A percentile compares a stretch with the other conserved stretches of the same genome.
These are phyloP conservation scores for Belgica antarctica DNA, from an alignment of 2,888 invertebrate genomes.

Conservation along the genomic window DNA sequence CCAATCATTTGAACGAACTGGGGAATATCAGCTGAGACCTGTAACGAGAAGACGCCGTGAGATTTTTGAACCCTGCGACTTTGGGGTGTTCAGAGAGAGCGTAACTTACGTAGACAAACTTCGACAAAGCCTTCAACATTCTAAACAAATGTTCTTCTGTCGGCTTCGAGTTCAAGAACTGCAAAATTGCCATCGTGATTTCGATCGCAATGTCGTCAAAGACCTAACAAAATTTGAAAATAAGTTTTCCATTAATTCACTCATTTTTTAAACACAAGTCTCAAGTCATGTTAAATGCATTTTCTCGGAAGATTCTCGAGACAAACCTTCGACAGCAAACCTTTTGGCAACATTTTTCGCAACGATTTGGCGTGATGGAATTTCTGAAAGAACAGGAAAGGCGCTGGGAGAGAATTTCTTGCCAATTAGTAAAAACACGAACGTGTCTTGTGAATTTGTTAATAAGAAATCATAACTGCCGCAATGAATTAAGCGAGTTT, in stretches of 20 bases:
- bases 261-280: conserved; percentile 52
- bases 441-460: no score
- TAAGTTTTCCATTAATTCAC: conserved; percentile 14
- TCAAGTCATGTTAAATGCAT: conserved; percentile 60
- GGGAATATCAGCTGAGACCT: conserved; percentile 81
- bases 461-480: no score
- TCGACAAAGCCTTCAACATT: conserved; percentile 72
- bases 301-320: conserved; percentile 57
- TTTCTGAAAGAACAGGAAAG: conserved; percentile 60
- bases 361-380: conserved; percentile 64
- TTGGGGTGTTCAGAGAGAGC: no score
- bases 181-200: conserved; percentile 84
- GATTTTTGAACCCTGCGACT: no score
- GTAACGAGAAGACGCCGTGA: conserved; percentile 56
- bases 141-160: conserved; percentile 77
- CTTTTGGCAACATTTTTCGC: conserved; percentile 63
- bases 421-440: no score
- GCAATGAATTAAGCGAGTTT: not conserved
- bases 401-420: not conserved
- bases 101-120: conserved; percentile 54
- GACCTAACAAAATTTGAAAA: conserved; percentile 62
- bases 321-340: conserved; percentile 63
- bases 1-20: conserved; percentile 89
- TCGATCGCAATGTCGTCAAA: conserved; percentile 93
- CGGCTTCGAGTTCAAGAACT: conserved; percentile 79